Evolutionary conservation across 2,888 invertebrate genomes (phyloP), one percentile per base, ranked within the genome.

Genomic region (Branchellion lobata): DNA sequence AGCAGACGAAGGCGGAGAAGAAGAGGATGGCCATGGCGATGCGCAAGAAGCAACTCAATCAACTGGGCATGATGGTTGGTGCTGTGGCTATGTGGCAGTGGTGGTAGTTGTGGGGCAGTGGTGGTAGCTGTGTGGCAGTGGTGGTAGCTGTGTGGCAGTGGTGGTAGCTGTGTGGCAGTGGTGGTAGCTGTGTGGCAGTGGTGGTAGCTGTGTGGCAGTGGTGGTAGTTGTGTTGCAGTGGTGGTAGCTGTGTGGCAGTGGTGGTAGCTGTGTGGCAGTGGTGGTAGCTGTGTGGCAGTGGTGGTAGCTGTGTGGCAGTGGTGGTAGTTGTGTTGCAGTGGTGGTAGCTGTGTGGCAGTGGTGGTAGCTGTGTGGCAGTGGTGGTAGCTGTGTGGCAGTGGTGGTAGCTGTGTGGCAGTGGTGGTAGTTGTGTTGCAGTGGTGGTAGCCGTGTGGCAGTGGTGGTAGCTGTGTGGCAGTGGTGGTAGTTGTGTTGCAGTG

Each of bases 11-110:
- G 83, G 92, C 94, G 85, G 97, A 98, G 87, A 98, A 98, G 91
- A 97, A 98, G 88, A 92, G 96, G 0, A 89, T 98, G 78, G 98
- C 98, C 0, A 98, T 98, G 98, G 96, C 96, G 0, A 97, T 96
- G 89, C 91, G 98, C 73, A 94, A 96, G 87, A 94, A 96, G 84
- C 97, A 98, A 86, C 90, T 99, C 31, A 95, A 94, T 81, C 95
- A 95, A 29, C 90, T 98, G 79, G 97, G 97, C 80, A 90, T 90
- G 90, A 87, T 85, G 81, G 87, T 88, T 80, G 83, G 86, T 81
- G 33, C 24, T 18, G 40, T 34, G 69, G 24, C 33, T 27, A 24
- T 71, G 40, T 33, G 40, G 71, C 33, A 8, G 65, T 31, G 31
- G 27, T 40, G 14, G 53, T 36, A 33, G 24, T 8, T 71, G 40